phyloP scores from a whole-genome alignment of 2,113 vertebrate species.

The Marcusenius ussheri region DNA sequence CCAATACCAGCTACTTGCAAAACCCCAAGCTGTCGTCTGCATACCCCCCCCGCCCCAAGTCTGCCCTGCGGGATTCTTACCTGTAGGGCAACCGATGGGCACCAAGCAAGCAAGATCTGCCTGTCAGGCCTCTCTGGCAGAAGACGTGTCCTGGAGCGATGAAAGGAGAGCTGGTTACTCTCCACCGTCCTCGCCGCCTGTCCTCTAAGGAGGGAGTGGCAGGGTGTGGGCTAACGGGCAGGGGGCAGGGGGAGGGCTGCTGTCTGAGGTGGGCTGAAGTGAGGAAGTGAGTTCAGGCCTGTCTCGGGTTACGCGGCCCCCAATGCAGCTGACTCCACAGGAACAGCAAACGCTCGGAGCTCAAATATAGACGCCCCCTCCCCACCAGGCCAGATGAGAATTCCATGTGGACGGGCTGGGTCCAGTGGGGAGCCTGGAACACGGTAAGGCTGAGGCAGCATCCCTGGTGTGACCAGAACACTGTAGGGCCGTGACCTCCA shows the following conservation, averaged over 20 bases:
- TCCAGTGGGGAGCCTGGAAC: background rate
- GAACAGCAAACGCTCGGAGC: constrained; percentile 25
- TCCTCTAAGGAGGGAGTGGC: background rate
- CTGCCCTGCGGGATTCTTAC: background rate
- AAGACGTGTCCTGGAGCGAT: background rate
- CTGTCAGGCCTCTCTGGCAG: constrained; percentile 29
- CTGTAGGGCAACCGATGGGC: background rate
- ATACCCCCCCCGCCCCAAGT: too few species aligned
- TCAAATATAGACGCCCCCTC: constrained; percentile 36
- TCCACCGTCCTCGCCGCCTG: constrained; percentile 3
- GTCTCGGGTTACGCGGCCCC: constrained; percentile 30
- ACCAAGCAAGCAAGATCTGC: background rate
- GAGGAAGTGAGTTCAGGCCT: constrained; percentile 18
- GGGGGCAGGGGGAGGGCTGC: background rate
- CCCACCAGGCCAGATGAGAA: constrained; percentile 17
- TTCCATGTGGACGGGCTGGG: constrained; percentile 13
- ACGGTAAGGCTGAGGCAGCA: background rate
- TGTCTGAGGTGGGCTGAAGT: background rate
- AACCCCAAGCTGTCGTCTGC: background rate
- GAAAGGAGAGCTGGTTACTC: background rate
- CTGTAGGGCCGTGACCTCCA: background rate
- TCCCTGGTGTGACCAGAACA: background rate
- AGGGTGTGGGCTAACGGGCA: background rate
- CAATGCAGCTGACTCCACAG: constrained; percentile 40
- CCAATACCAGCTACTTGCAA: background rate